Base-by-base conservation (phyloP, 2,113 vertebrate species). In the Melanostigma gelatinosum region DNA sequence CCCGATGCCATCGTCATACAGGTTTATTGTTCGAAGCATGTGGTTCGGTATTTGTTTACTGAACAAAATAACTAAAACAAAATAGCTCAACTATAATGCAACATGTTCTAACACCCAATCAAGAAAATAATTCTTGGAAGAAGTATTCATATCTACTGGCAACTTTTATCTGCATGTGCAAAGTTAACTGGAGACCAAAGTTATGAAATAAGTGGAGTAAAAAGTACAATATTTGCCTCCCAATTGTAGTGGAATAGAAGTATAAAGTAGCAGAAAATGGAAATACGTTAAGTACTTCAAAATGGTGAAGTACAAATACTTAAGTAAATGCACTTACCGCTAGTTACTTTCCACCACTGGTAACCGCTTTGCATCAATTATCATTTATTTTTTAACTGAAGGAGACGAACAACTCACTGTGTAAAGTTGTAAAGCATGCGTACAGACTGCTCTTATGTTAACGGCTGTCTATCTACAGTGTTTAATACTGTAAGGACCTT, bases 11-110 rank as follows among this genome's bases (percentile, higher is more conserved):
- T 15, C 13, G 0, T 75, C 58, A 71, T 55, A 36, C 13, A 63
- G 48, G 46, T 80, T 57, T 74, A 88, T 91, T 92, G 89, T 92
- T 89, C 72, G 69, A 38, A 75, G 42, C 87, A 90, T 84, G 24
- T 85, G 77, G 34, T 77, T 70, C 66, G 58, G 29, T 46, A 1
- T 11, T 78, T 38, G 62, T 61, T 61, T 18, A 20, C 15, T 61
- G 58, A 63, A 15, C 22, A 44, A 40, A 8, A 64, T 40, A n/a
- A 64, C 38, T 24, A 15, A 24, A 42, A n/a, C 20, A 20, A 62
- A 63, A 63, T 22, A 46, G 40, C 38, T 65, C 7, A 20, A 82
- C 32, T 34, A 50, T 6, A 77, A 12, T 9, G 58, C 50, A 75
- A 48, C 16, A 38, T 46, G 32, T 77, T 77, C 32, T 32, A 36